Percentiles rank a stretch among this genome's conserved stretches.
Evolutionary conservation across 2,888 invertebrate species (phyloP).

Genomic region (Toxonevra muliebris): DNA sequence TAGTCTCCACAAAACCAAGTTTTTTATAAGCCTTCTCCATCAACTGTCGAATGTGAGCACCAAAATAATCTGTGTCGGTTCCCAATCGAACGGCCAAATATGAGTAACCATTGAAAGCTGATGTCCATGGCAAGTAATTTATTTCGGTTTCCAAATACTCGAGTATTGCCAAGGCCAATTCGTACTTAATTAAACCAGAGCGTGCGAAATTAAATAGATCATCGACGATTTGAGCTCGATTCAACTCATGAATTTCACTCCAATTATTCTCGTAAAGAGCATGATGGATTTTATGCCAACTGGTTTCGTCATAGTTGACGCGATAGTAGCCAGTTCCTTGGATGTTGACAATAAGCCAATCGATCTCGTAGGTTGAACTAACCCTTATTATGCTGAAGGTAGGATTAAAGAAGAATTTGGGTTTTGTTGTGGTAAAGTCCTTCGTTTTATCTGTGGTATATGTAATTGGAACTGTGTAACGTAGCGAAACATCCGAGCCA

Average conservation of each 20-base stretch:
- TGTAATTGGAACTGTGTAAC: constrained; percentile 58
- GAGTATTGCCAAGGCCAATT: constrained; percentile 72
- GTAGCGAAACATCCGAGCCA: constrained; percentile 41
- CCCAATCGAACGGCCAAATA: constrained; percentile 60
- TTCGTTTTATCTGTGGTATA: constrained; percentile 51
- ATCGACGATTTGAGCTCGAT: constrained; percentile 82
- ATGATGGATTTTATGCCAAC: constrained; percentile 68
- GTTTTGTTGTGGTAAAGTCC: constrained; percentile 48
- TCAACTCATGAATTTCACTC: constrained; percentile 70
- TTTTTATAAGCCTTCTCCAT: constrained; percentile 66
- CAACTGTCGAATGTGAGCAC: constrained; percentile 65
- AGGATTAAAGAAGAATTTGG: constrained; percentile 49
- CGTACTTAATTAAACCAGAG: constrained; percentile 71
- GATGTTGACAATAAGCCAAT: constrained; percentile 60
- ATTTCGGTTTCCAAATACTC: constrained; percentile 75
- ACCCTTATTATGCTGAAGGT: not conserved
- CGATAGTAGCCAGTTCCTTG: constrained; percentile 68
- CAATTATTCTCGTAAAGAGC: constrained; percentile 43
- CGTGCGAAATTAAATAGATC: constrained; percentile 82
- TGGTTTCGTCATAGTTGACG: constrained; percentile 74
- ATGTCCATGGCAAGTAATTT: constrained; percentile 82
- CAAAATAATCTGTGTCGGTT: constrained; percentile 48
- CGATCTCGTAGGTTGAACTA: constrained; percentile 5
- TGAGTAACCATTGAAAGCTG: constrained; percentile 68
- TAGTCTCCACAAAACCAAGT: constrained; percentile 66